Percentiles rank a stretch among this genome's conserved stretches.
phyloP scores from a whole-genome alignment of 2,113 vertebrate genomes.

The Limanda limanda region DNA sequence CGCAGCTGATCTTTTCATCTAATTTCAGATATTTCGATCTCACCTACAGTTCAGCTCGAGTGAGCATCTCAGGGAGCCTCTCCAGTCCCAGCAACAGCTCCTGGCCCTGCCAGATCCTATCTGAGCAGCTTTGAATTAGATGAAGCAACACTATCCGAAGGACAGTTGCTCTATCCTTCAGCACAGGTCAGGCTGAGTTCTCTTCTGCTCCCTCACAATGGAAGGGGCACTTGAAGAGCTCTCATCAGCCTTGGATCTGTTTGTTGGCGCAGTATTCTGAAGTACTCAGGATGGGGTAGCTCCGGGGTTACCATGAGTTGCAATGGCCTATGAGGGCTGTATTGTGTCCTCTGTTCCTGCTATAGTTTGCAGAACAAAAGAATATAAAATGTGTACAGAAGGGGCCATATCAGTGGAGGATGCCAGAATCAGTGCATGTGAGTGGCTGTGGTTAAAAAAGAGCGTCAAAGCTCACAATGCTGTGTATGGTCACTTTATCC shows the following conservation, averaged over 20 bases:
- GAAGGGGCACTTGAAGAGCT: conserved; percentile 18
- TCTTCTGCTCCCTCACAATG: conserved; percentile 3
- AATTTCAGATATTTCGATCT: conserved; percentile 54
- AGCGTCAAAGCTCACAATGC: not conserved
- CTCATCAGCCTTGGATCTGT: not conserved
- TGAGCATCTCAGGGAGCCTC: conserved; percentile 24
- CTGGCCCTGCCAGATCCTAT: conserved; percentile 18
- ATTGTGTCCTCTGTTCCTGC: conserved; percentile 12
- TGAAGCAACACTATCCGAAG: conserved; percentile 21
- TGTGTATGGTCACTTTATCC: conserved; percentile 33
- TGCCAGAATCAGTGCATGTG: conserved; percentile 42
- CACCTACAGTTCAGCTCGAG: conserved; percentile 49
- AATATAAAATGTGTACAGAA: conserved; percentile 23
- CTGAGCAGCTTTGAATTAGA: conserved; percentile 25
- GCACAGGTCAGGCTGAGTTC: conserved; percentile 1
- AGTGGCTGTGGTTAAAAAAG: conserved; percentile 23
- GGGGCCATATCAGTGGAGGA: not conserved
- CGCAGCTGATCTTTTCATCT: conserved; percentile 62
- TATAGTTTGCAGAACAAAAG: conserved; percentile 43
- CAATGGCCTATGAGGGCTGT: conserved; percentile 4
- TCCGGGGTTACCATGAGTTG: not conserved
- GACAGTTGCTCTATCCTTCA: not conserved
- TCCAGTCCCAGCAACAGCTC: conserved; percentile 26
- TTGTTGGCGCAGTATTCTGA: not conserved
- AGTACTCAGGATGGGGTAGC: not conserved